Evolutionary conservation across 2,888 invertebrate species (phyloP), one percentile per base, ranked within the genome.

Genomic region (Epirrita christyi): DNA sequence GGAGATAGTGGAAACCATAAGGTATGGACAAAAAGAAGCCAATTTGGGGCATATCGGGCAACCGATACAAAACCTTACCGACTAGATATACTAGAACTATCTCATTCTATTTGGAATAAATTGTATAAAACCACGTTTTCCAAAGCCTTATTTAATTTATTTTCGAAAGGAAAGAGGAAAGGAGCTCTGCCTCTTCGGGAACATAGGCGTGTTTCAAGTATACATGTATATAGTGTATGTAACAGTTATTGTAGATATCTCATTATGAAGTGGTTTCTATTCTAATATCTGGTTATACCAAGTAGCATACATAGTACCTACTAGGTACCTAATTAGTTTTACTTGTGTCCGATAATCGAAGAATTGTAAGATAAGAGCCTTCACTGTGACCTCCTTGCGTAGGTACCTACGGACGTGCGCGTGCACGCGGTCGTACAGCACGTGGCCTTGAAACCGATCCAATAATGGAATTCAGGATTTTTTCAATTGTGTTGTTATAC

Each of bases 1-100:
- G 83, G 98, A 98, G 93, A 97, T 98, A 80, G 96, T 97, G 75
- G 97, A 98, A 87, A 97, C 97, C 44, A 97, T 98, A 92, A 94
- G 95, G 96, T 96, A 63, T 21, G 34, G 21, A n/a, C 13, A 50
- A 36, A n/a, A 42, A 41, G 34, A 42, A 42, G 21, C 32, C 27
- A 13, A 41, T 32, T 32, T n/a, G n/a, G 32, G 2, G 46, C 46
- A 46, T 46, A 21, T 21, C 11, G 32, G 10, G 10, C 32, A 21
- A 21, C 4, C 21, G 4, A 21, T 21, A 21, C 8, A 32, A 9
- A 32, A n/a, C n/a, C n/a, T n/a, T n/a, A n/a, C n/a, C n/a, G n/a
- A n/a, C n/a, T n/a, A n/a, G n/a, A n/a, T n/a, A n/a, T n/a, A n/a
- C n/a, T n/a, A n/a, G n/a, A n/a, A n/a, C n/a, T n/a, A n/a, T n/a